Evolutionary conservation across 2,797 vertebrate genomes (phyloP).

Genomic region (Rhabdomys pumilio): DNA sequence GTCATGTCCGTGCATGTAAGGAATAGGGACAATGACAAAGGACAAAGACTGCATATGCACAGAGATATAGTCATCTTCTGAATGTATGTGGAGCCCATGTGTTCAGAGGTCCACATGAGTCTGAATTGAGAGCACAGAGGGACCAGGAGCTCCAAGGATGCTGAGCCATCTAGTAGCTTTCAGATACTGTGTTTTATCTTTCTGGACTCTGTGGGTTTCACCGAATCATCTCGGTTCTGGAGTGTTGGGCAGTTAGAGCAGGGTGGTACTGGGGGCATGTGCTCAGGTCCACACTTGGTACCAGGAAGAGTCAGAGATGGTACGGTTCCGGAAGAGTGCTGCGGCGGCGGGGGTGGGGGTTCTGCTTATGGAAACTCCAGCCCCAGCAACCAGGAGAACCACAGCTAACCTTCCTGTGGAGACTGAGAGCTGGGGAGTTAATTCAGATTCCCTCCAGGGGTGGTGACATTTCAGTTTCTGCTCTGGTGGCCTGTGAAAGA

Average conservation of each 20-base stretch:
- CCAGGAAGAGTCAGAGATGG: neutral
- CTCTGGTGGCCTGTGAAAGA: slow-evolving; percentile 1
- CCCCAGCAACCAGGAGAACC: neutral
- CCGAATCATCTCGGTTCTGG: neutral
- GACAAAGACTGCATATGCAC: neutral
- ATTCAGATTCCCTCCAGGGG: neutral
- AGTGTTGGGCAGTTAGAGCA: neutral
- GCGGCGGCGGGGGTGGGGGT: too few relatives aligned
- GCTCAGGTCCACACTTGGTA: rapidly evolving
- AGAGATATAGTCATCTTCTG: neutral
- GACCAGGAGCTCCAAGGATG: neutral
- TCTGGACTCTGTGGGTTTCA: neutral
- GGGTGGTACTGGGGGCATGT: too few relatives aligned
- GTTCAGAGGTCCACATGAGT: rapidly evolving
- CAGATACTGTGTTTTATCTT: neutral
- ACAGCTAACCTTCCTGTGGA: neutral
- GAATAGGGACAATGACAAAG: neutral
- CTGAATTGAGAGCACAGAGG: rapidly evolving
- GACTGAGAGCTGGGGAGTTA: neutral
- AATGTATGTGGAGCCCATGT: neutral
- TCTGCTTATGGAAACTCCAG: neutral
- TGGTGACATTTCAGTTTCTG: slow-evolving; percentile 14
- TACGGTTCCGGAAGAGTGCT: neutral
- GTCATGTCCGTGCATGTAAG: too few relatives aligned
- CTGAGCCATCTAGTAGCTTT: rapidly evolving